Percentiles rank a stretch among this genome's conserved stretches.
These are phyloP conservation scores for Melanogrammus aeglefinus DNA, from an alignment of 2,797 vertebrate genomes.

Conservation along the genomic window DNA sequence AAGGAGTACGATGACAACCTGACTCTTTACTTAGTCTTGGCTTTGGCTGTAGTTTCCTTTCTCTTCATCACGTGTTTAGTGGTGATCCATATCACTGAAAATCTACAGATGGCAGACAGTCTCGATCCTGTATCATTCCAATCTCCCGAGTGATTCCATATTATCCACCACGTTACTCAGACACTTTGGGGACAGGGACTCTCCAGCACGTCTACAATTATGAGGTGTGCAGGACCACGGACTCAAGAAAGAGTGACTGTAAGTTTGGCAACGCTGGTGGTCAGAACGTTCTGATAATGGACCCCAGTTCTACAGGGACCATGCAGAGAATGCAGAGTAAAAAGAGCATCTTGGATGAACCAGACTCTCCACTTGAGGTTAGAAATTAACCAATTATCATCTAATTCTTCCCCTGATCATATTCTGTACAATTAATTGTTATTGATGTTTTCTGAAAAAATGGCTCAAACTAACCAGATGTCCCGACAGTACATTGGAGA, in stretches of 20 bases:
- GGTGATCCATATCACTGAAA: conserved; percentile 46
- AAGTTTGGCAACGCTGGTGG: conserved; percentile 30
- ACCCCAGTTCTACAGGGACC: conserved; percentile 25
- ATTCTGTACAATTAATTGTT: conserved; percentile 47
- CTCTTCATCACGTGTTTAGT: conserved; percentile 50
- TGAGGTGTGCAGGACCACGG: conserved; percentile 26
- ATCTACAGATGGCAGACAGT: conserved; percentile 49
- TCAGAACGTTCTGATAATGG: conserved; percentile 34
- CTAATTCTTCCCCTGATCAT: background rate
- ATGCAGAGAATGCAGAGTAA: conserved; percentile 4
- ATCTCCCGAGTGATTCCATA: conserved; percentile 54
- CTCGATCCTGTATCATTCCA: conserved; percentile 42
- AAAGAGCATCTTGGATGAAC: conserved; percentile 33
- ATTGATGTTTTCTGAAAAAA: no score
- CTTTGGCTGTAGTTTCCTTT: conserved; percentile 51
- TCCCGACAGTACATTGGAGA: background rate
- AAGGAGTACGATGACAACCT: conserved; percentile 40
- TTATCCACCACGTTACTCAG: conserved; percentile 54
- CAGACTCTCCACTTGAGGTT: conserved; percentile 24
- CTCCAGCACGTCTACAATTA: conserved; percentile 47
- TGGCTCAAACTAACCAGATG: no score
- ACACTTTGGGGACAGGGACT: conserved; percentile 48
- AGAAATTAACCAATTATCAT: conserved; percentile 54
- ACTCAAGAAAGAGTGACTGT: conserved; percentile 41
- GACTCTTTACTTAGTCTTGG: conserved; percentile 45